Evolutionary conservation across 2,888 invertebrate species (phyloP), one percentile per base, ranked within the genome.

Genomic region (Anorthoa munda): DNA sequence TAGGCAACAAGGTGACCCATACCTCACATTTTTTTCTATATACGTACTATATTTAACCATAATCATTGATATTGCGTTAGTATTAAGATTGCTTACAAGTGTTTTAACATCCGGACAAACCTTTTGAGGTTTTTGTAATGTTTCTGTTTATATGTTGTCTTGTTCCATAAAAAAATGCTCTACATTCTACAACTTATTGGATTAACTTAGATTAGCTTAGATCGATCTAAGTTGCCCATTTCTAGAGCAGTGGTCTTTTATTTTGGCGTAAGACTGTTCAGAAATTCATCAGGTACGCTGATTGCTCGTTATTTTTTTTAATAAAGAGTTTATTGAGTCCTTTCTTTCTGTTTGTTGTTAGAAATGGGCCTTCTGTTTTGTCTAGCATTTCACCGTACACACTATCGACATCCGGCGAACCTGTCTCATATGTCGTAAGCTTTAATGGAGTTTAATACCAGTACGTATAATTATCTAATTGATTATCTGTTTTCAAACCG

Each of bases 391-490:
- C 58, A 17, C 39, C 48, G 55, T 60, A 31, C 58, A 53, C 64
- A 72, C 77, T 65, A 39, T 39, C 39, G 67, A 71, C 67, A 82
- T 88, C 87, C 87, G 88, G 84, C 63, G 69, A 69, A 71, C 75
- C 71, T 81, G 85, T 75, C 83, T 55, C 56, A 55, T 39, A 70
- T 85, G 79, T 82, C 79, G 86, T 66, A 82, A 88, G 66, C 48
- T 78, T 61, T 82, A 82, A 87, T 84, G 66, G 67, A 71, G 63
- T 74, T 77, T 76, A 82, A 75, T 84, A 73, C 80, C 69, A 66
- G 75, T 68, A 67, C 67, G 77, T 74, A 75, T 83, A 81, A 81
- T 81, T 81, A 83, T 83, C 84, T 80, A 83, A 81, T 81, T 81
- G 84, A 81, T 81, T 80, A 81, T 81, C 75, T 75, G 80, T 81